phyloP scores from a whole-genome alignment of 1,140 invertebrate species.

The Temnothorax longispinosus region DNA sequence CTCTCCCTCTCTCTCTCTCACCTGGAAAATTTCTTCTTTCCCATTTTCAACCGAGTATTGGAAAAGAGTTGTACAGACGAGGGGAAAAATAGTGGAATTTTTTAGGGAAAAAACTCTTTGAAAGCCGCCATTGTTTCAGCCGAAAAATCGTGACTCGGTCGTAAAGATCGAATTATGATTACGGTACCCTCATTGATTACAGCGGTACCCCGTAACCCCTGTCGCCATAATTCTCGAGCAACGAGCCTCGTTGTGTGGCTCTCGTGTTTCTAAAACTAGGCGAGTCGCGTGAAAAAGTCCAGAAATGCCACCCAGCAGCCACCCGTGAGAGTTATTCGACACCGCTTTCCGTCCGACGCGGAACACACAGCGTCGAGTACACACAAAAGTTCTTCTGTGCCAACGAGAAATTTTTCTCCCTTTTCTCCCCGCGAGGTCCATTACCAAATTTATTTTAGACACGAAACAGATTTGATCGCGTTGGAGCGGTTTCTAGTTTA shows the following conservation, averaged over 20 bases:
- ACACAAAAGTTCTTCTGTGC: slow-evolving; percentile 61
- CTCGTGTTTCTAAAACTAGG: slow-evolving; percentile 60
- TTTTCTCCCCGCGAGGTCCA: not conserved
- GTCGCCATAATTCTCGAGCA: slow-evolving; percentile 67
- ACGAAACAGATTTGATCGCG: not conserved
- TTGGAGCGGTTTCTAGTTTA: not conserved
- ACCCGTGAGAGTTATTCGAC: slow-evolving; percentile 59
- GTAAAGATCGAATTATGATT: slow-evolving; percentile 35
- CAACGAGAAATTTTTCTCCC: not conserved
- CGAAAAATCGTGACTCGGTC: not conserved
- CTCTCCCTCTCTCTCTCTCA: not conserved
- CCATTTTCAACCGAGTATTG: not conserved
- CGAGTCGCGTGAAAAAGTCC: slow-evolving; percentile 59
- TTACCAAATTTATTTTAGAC: not conserved
- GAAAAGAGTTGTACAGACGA: not conserved
- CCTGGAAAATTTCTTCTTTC: not conserved
- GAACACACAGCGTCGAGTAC: slow-evolving; percentile 24
- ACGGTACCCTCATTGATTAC: slow-evolving; percentile 27
- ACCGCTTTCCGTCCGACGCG: slow-evolving; percentile 48
- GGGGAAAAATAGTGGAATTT: not conserved
- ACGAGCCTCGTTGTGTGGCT: slow-evolving; percentile 27
- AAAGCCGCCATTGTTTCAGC: slow-evolving; percentile 21
- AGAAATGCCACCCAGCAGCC: slow-evolving; percentile 33
- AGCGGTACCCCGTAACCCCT: slow-evolving; percentile 57
- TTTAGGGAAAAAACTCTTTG: not conserved